Evolutionary conservation across 2,888 invertebrate species (phyloP).

Genomic region (Cheilosia soror): DNA sequence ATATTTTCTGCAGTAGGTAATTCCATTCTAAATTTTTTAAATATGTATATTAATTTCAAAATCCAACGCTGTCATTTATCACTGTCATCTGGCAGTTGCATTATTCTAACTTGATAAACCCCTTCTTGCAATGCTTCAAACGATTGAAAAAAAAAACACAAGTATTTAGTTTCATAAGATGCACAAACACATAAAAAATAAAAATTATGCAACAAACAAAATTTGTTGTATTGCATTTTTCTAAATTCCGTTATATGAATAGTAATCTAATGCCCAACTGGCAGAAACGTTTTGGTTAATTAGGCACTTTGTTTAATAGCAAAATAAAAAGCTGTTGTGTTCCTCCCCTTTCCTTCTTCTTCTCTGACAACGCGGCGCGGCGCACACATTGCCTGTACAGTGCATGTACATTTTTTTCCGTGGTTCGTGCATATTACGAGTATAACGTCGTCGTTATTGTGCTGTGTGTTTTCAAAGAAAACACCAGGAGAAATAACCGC

Average conservation of each 20-base stretch:
- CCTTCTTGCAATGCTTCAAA: no score
- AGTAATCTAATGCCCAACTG: conserved; percentile 2
- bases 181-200: not conserved
- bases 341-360: conserved; percentile 7
- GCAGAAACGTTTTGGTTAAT: conserved; percentile 45
- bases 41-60: no score
- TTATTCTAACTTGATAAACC: not conserved
- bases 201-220: conserved; percentile 13
- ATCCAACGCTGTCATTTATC: not conserved
- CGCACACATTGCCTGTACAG: not conserved
- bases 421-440: conserved; percentile 1
- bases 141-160: no score
- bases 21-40: no score
- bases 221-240: conserved; percentile 2
- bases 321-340: conserved; percentile 35
- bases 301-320: conserved; percentile 50
- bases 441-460: not conserved
- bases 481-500: conserved; percentile 7
- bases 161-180: not conserved
- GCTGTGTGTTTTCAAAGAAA: conserved; percentile 15
- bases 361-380: not conserved
- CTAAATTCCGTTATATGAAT: not conserved
- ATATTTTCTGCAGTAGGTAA: not conserved
- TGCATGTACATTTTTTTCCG: not conserved
- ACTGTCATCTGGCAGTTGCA: not conserved